phyloP scores from a whole-genome alignment of 2,113 vertebrate species.

The Stigmatopora nigra region DNA sequence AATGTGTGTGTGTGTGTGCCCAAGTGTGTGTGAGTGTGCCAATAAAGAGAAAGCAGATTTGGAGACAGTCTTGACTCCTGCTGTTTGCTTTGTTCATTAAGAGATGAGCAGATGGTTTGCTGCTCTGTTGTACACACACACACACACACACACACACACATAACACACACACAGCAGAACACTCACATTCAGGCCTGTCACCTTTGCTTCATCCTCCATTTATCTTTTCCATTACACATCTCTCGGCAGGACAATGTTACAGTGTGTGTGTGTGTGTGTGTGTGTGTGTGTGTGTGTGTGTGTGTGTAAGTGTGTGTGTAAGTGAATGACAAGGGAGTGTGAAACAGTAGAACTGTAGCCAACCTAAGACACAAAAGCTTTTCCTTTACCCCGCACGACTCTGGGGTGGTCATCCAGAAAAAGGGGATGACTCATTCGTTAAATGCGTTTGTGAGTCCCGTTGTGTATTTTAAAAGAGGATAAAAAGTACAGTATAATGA shows the following conservation, averaged over 20 bases:
- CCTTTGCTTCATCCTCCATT: constrained; percentile 70
- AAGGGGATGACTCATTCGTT: constrained; percentile 62
- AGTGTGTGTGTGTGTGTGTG: constrained; percentile 5
- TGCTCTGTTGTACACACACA: constrained; percentile 71
- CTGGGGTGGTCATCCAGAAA: constrained; percentile 54
- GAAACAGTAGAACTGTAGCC: constrained; percentile 34
- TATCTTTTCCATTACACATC: constrained; percentile 70
- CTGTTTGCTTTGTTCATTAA: constrained; percentile 92
- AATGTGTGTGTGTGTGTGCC: constrained; percentile 58
- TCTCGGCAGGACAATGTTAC: constrained; percentile 60
- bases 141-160: constrained; percentile 46
- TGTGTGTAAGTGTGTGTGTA: constrained; percentile 7
- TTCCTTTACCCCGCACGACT: constrained; percentile 30
- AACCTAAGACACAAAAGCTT: constrained; percentile 60
- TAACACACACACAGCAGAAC: not conserved
- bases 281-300: constrained; percentile 11
- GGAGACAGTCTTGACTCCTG: constrained; percentile 83
- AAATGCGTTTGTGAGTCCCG: constrained; percentile 54
- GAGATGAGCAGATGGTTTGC: constrained; percentile 96
- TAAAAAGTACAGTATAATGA: not conserved
- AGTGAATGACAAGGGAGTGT: constrained; percentile 18
- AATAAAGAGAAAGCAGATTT: constrained; percentile 83
- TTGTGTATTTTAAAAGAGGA: constrained; percentile 44
- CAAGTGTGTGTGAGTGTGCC: constrained; percentile 52
- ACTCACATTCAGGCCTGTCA: constrained; percentile 69